Percentiles rank a stretch among this genome's conserved stretches.
Evolutionary conservation across 2,113 vertebrate genomes (phyloP).

Genomic region (Notiomystis cincta): DNA sequence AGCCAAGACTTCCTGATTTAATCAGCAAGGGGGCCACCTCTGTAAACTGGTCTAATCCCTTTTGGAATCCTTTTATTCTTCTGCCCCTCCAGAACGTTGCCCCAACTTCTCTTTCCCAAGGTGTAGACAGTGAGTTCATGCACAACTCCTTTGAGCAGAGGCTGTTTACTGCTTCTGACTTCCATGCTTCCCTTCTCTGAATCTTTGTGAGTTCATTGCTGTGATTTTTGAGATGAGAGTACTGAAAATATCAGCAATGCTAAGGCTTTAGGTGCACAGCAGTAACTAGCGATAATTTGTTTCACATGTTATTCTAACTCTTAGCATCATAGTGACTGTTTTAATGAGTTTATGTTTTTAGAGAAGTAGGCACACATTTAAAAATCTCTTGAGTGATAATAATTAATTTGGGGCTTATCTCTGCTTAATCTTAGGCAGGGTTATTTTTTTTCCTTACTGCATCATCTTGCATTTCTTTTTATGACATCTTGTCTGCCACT

Average conservation of each 20-base stretch:
- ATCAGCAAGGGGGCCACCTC: neutral
- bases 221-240: neutral
- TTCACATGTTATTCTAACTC: neutral
- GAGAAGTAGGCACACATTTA: neutral
- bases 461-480: neutral
- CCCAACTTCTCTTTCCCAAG: neutral
- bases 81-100: neutral
- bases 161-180: neutral
- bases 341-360: neutral
- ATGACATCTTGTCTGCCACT: neutral
- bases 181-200: neutral
- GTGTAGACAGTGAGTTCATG: accelerated
- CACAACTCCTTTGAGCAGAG: neutral
- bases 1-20: neutral
- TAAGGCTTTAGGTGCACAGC: neutral
- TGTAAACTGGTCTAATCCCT: neutral
- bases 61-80: neutral
- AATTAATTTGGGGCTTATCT: neutral
- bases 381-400: neutral
- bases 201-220: neutral
- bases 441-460: neutral
- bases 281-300: neutral
- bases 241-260: neutral
- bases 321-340: neutral
- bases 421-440: neutral